Percentiles rank a stretch among this genome's conserved stretches.
Evolutionary conservation across 2,797 vertebrate genomes (phyloP).

Genomic region (Pogonophryne albipinna): DNA sequence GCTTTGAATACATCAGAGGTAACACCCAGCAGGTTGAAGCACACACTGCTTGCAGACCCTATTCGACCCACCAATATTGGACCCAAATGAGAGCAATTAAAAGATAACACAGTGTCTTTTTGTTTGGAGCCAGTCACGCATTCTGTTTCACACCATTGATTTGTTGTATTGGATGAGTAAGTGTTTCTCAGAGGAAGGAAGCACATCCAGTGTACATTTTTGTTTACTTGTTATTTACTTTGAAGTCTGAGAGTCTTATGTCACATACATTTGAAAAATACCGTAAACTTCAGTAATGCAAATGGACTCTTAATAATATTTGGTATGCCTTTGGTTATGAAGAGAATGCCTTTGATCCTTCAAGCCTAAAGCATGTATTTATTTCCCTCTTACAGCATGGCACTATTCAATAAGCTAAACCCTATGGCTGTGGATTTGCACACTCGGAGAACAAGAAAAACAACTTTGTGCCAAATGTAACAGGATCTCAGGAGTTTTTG

Average conservation of each 20-base stretch:
- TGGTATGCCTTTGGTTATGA: conserved; percentile 19
- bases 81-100: conserved; percentile 67
- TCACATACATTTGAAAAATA: conserved; percentile 31
- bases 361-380: conserved; percentile 29
- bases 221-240: conserved; percentile 45
- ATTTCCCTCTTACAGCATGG: conserved; percentile 19
- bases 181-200: conserved; percentile 42
- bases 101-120: conserved; percentile 54
- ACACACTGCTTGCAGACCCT: conserved; percentile 40
- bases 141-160: conserved; percentile 53
- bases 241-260: conserved; percentile 13
- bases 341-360: conserved; percentile 37
- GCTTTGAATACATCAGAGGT: background rate
- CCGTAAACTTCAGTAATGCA: conserved; percentile 14
- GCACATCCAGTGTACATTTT: conserved; percentile 5
- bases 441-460: conserved; percentile 41
- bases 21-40: conserved; percentile 23
- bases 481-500: conserved; percentile 37
- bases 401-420: background rate
- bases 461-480: conserved; percentile 43
- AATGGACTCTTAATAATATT: conserved; percentile 28
- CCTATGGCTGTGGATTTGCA: conserved; percentile 20
- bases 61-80: conserved; percentile 37
- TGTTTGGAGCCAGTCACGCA: conserved; percentile 54
- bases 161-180: conserved; percentile 17